Evolutionary conservation across 2,113 vertebrate species (phyloP).

Genomic region (Rhineura floridana): DNA sequence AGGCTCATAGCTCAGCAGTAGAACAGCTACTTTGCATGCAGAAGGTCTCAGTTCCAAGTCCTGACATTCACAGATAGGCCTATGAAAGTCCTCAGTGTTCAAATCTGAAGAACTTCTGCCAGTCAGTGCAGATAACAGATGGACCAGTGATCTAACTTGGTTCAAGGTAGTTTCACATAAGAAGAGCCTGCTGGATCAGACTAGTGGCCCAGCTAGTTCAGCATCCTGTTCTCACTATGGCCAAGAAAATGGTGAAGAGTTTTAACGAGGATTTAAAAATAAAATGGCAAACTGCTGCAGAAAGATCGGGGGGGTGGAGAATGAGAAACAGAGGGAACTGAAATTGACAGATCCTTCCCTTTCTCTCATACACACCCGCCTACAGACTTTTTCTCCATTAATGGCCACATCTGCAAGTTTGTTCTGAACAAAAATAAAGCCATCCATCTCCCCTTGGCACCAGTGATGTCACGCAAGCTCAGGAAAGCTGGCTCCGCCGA

Average conservation of each 20-base stretch:
- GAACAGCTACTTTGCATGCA: neutral
- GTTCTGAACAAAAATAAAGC: conserved; percentile 71
- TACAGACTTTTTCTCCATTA: neutral
- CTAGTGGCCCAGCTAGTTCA: too few relatives aligned
- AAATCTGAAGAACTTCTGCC: neutral
- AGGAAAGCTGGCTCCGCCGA: conserved; percentile 63
- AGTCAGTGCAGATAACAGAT: neutral
- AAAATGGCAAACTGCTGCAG: too few relatives aligned
- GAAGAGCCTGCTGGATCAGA: too few relatives aligned
- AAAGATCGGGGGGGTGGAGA: too few relatives aligned
- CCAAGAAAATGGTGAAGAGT: too few relatives aligned
- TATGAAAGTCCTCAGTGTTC: neutral
- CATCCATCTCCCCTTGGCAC: conserved; percentile 70
- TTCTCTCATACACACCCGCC: neutral
- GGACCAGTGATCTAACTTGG: neutral
- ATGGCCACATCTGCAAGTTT: conserved; percentile 65
- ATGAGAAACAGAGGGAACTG: too few relatives aligned
- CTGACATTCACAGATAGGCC: neutral
- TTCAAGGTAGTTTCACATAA: neutral
- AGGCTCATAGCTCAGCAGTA: neutral
- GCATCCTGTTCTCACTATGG: too few relatives aligned
- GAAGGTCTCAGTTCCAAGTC: neutral
- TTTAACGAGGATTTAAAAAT: too few relatives aligned
- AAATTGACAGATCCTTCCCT: too few relatives aligned
- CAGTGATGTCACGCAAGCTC: conserved; percentile 55